Percentiles rank a stretch among this genome's conserved stretches.
Evolutionary conservation across 2,888 invertebrate genomes (phyloP).

Genomic region (Epicampocera succincta): DNA sequence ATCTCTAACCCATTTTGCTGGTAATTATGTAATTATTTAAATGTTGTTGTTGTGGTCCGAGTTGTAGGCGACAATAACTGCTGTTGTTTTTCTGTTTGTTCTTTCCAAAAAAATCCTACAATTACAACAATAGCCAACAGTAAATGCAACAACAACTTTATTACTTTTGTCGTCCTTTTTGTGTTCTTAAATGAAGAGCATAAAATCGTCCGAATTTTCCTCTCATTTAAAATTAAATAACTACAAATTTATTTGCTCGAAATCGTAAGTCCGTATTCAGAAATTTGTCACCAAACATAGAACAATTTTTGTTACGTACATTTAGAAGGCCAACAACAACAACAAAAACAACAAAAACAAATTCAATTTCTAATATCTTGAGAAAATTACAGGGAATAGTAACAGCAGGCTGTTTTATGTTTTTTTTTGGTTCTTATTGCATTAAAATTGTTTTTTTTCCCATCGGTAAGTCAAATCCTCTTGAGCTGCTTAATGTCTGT

Average conservation of each 20-base stretch:
- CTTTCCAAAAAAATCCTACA: constrained; percentile 56
- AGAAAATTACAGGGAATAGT: constrained; percentile 16
- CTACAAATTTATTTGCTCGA: background rate
- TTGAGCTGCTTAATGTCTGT: constrained; percentile 54
- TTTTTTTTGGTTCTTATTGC: constrained; percentile 10
- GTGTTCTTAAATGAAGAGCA: constrained; percentile 52
- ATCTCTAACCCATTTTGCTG: constrained; percentile 43
- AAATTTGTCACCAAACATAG: background rate
- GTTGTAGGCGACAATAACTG: constrained; percentile 20
- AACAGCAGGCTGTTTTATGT: constrained; percentile 59
- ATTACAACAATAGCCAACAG: constrained; percentile 24
- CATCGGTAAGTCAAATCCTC: constrained; percentile 52
- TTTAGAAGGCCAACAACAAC: constrained; percentile 30
- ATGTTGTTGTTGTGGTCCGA: constrained; percentile 15
- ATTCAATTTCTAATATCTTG: constrained; percentile 17
- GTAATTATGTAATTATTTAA: background rate
- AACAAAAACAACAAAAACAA: too few relatives aligned
- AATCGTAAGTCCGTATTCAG: background rate
- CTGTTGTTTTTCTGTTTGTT: constrained; percentile 33
- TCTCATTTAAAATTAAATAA: constrained; percentile 58
- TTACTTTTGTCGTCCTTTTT: constrained; percentile 21
- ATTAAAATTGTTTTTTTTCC: background rate
- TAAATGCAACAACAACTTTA: constrained; percentile 29
- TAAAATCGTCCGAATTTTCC: constrained; percentile 51
- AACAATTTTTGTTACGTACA: constrained; percentile 1